Conservation (phyloP, 2,888 invertebrate species). For the Campoplex capitator region DNA sequence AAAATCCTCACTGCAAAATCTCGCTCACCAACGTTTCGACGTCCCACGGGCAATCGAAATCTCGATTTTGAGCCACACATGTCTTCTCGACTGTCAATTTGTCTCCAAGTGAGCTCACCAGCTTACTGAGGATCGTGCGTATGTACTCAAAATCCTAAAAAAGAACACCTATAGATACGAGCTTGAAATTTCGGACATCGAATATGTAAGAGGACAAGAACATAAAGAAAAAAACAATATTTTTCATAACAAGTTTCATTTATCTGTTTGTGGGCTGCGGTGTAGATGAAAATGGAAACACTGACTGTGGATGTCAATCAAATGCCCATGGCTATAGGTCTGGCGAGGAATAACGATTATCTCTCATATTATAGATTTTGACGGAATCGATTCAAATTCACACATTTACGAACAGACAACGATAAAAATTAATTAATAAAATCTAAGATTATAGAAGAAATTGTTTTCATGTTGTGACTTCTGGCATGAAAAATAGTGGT, state of each 20-base stretch:
- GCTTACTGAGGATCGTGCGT: conserved; percentile 58
- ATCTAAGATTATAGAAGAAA: not conserved
- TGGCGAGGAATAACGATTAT: conserved; percentile 21
- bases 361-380: conserved; percentile 16
- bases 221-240: not conserved
- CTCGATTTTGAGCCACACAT: conserved; percentile 47
- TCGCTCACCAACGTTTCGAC: conserved; percentile 20
- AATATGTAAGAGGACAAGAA: not conserved
- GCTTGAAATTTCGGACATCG: not conserved
- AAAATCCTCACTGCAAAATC: conserved; percentile 35
- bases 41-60: conserved; percentile 67
- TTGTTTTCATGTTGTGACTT: conserved; percentile 50
- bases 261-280: not conserved
- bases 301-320: conserved; percentile 52
- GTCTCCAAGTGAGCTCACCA: conserved; percentile 54
- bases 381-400: conserved; percentile 28
- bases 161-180: conserved; percentile 27
- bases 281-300: conserved; percentile 6
- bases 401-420: not conserved
- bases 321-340: not conserved
- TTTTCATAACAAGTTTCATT: not conserved
- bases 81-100: conserved; percentile 65
- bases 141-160: conserved; percentile 9
- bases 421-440: conserved; percentile 31
- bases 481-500: conserved; percentile 40